Evolutionary conservation across 2,797 vertebrate species (phyloP), one percentile per base, ranked within the genome.

Genomic region (Chaetodon trifasciatus): DNA sequence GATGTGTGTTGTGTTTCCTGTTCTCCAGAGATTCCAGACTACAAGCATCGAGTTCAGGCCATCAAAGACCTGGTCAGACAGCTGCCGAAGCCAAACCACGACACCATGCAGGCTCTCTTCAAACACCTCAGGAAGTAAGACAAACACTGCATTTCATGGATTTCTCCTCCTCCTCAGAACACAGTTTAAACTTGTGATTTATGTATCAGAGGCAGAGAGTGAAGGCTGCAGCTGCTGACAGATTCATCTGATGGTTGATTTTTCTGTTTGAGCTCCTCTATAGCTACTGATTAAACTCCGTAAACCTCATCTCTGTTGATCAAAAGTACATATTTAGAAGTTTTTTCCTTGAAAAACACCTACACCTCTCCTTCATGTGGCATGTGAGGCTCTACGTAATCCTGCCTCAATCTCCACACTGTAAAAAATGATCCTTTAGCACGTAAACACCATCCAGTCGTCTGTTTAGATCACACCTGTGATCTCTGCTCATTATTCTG

Each of bases 31-130:
- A 81, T 35, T 15, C 3, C 96, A 50, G 98, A 99, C 82, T 94
- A 96, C 80, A 97, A 96, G 85, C 97, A 97, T 68, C 94, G 97
- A 53, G 95, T 98, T 52, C 86, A 95, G 85, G 94, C 95, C 84
- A 97, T 98, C 90, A 98, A 96, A 93, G 97, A 99, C 16, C 92
- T 98, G 93, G 97, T 99, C 87, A 96, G 94, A 84, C 97, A 97
- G 92, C 95, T 99, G 93, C 98, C 98, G 90, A 97, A 96, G 89
- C 96, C 98, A 57, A 98, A 99, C 92, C 98, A 99, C 69, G 97
- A 99, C 90, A 99, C 98, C 63, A 98, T 99, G 98, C 97, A 98
- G 94, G 92, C 95, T 32, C 97, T 99, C 77, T 98, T 99, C 91
- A 97, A 96, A 87, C 98, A 99, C 91, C 96, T 99, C 83, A 96